phyloP scores from a whole-genome alignment of 1,140 invertebrate species.

The Papilio polytes region DNA sequence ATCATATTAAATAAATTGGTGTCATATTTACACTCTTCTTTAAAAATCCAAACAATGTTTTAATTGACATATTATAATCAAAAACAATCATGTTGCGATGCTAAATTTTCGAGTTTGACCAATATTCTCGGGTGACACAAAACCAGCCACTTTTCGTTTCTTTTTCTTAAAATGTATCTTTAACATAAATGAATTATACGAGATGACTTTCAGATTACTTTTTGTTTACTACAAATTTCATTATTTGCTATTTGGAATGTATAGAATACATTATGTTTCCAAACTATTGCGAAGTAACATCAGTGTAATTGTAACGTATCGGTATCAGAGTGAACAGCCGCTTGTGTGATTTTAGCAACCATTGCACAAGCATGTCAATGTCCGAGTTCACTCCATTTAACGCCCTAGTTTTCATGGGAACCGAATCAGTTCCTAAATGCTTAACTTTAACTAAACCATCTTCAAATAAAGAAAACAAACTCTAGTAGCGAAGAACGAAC shows the following conservation, averaged over 20 bases:
- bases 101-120: no score
- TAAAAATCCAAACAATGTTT: no score
- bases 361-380: constrained; percentile 12
- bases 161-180: no score
- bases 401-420: constrained; percentile 22
- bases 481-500: not conserved
- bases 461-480: not conserved
- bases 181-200: no score
- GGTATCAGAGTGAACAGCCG: not conserved
- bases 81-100: no score
- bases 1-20: no score
- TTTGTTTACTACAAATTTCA: no score
- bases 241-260: not conserved
- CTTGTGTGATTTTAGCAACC: constrained; percentile 2
- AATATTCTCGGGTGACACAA: no score
- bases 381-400: not conserved
- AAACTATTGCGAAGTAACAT: not conserved
- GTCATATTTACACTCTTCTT: no score
- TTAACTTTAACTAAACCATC: not conserved
- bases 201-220: no score
- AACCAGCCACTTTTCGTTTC: no score
- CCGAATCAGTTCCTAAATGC: not conserved
- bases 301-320: constrained; percentile 2
- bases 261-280: not conserved
- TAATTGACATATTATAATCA: no score